Evolutionary conservation across 2,888 invertebrate species (phyloP).

Genomic region (Eupithecia insigniata): DNA sequence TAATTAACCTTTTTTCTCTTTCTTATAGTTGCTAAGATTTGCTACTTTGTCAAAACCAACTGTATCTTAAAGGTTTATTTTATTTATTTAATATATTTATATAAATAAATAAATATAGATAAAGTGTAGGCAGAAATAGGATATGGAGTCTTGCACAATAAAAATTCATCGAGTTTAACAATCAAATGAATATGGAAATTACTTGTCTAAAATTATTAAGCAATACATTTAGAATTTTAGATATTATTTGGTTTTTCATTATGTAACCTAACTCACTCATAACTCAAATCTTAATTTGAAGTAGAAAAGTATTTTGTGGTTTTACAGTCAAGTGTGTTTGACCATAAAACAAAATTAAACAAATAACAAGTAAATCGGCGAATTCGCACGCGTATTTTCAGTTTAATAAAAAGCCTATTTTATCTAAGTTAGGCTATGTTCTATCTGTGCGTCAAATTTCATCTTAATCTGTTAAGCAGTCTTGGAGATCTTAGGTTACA

Average conservation of each 20-base stretch:
- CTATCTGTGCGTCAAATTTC: too few species aligned
- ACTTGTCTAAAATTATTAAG: not conserved
- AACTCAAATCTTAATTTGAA: not conserved
- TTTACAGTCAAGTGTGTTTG: not conserved
- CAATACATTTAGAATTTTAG: not conserved
- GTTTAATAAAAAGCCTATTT: too few species aligned
- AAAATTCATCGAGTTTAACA: constrained; percentile 17
- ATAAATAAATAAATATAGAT: not conserved
- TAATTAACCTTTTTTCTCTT: too few species aligned
- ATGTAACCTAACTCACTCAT: not conserved
- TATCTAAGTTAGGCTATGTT: too few species aligned
- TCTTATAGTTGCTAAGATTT: too few species aligned
- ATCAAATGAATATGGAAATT: constrained; percentile 27
- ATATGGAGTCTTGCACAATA: constrained; percentile 16
- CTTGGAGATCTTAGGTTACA: too few species aligned
- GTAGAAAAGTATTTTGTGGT: not conserved
- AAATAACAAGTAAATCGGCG: too few species aligned
- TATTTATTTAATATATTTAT: too few species aligned
- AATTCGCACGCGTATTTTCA: too few species aligned
- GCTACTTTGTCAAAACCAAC: too few species aligned
- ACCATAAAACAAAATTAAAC: not conserved
- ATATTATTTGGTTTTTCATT: constrained; percentile 5
- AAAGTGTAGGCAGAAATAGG: not conserved
- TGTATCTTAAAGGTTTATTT: too few species aligned
- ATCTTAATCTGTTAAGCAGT: too few species aligned